phyloP scores from a whole-genome alignment of 2,888 invertebrate species.

The Beris morrisii region DNA sequence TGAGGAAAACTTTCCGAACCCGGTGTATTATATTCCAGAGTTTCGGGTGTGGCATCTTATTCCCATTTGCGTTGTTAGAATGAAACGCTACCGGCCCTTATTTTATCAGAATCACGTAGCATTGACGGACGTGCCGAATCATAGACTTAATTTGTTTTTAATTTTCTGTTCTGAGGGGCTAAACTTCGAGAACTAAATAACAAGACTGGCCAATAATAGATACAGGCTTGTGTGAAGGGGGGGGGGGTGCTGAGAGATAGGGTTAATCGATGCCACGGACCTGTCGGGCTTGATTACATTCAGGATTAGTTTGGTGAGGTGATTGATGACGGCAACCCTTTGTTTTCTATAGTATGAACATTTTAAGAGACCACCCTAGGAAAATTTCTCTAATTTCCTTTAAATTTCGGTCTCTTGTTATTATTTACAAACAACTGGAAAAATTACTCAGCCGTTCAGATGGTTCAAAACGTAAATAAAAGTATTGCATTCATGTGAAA shows the following conservation, averaged over 20 bases:
- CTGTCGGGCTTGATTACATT: slow-evolving; percentile 15
- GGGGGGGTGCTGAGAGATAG: neutral
- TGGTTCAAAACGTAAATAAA: too few species aligned
- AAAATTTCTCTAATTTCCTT: neutral
- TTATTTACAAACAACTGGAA: slow-evolving; percentile 22
- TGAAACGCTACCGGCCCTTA: slow-evolving; percentile 19
- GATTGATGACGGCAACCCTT: slow-evolving; percentile 24
- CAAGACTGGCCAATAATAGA: neutral
- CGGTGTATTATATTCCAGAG: too few species aligned
- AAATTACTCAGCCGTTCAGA: neutral
- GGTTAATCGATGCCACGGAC: slow-evolving; percentile 27
- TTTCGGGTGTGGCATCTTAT: too few species aligned
- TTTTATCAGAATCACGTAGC: slow-evolving; percentile 32
- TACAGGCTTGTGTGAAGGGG: neutral
- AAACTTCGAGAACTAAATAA: neutral
- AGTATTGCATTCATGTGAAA: too few species aligned
- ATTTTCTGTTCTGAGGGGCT: slow-evolving; percentile 26
- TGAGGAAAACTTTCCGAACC: too few species aligned
- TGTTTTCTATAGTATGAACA: neutral
- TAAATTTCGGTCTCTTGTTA: slow-evolving; percentile 8
- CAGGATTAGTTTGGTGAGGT: slow-evolving; percentile 24
- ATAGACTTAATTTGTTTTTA: slow-evolving; percentile 36
- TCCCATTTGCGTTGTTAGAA: neutral
- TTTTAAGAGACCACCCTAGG: neutral
- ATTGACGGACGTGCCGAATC: slow-evolving; percentile 35